Conservation (phyloP, 2,888 invertebrate genomes). For the Drosophila rubida region DNA sequence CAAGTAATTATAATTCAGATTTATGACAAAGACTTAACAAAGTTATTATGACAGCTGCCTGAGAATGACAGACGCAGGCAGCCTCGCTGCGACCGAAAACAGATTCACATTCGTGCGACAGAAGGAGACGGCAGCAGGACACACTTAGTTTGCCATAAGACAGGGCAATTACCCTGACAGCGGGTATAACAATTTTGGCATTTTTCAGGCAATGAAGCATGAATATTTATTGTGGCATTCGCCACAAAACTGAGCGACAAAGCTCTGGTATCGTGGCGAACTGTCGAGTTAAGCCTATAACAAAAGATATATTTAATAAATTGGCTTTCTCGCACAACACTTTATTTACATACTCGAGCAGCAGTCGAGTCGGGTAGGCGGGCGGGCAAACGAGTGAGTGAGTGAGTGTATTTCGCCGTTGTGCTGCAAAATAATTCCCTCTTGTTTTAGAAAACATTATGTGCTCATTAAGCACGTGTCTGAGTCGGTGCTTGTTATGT, state of each 20-base stretch:
- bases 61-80: slow-evolving; percentile 45
- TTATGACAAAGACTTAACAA: slow-evolving; percentile 72
- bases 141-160: slow-evolving; percentile 39
- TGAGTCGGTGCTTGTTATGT: slow-evolving; percentile 35
- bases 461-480: slow-evolving; percentile 63
- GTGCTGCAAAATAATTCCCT: not conserved
- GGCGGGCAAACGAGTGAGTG: not conserved
- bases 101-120: not conserved
- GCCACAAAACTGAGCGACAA: not conserved
- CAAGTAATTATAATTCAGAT: slow-evolving; percentile 73
- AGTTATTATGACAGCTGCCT: slow-evolving; percentile 63
- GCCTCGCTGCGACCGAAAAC: not conserved
- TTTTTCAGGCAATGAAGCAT: not conserved
- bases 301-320: slow-evolving; percentile 8
- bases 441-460: slow-evolving; percentile 28
- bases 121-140: slow-evolving; percentile 7
- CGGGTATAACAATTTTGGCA: slow-evolving; percentile 23
- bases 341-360: not conserved
- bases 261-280: not conserved
- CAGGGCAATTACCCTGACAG: slow-evolving; percentile 16
- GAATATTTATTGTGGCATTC: slow-evolving; percentile 21
- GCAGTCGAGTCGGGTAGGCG: too few relatives aligned
- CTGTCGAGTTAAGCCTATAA: not conserved
- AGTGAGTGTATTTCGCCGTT: slow-evolving; percentile 28
- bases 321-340: not conserved